A percentile compares a stretch with the other conserved stretches of the same genome.
These are phyloP conservation scores for Helicolenus hilgendorfi DNA, from an alignment of 2,797 vertebrate genomes.

Conservation along the genomic window DNA sequence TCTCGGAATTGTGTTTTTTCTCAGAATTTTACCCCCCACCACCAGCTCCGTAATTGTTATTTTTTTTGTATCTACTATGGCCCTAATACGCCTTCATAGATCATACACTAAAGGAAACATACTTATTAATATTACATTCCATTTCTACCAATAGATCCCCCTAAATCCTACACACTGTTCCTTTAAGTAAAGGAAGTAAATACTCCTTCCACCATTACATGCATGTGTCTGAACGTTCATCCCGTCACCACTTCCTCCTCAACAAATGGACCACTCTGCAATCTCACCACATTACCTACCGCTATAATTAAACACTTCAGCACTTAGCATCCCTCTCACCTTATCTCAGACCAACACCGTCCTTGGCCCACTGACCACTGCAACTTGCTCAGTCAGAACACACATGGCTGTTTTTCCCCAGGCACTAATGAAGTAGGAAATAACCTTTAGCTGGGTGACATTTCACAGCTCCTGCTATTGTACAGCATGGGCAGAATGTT, in stretches of 20 bases:
- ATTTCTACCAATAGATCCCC: too few relatives aligned
- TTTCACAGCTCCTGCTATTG: constrained; percentile 68
- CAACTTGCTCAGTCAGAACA: constrained; percentile 29
- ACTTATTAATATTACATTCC: too few relatives aligned
- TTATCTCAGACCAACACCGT: constrained; percentile 13
- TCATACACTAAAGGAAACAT: accelerated
- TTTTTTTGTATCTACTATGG: accelerated
- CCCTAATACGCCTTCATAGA: accelerated
- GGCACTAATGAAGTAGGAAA: constrained; percentile 62
- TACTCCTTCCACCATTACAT: background rate
- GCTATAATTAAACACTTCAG: constrained; percentile 19
- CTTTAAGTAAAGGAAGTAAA: background rate
- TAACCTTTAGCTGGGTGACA: constrained; percentile 77
- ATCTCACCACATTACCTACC: background rate
- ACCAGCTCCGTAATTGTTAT: accelerated
- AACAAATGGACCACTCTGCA: background rate
- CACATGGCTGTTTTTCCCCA: background rate
- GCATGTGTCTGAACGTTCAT: background rate
- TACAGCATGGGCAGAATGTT: constrained; percentile 17
- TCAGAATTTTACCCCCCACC: accelerated
- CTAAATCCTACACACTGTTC: background rate
- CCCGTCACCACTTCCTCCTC: background rate
- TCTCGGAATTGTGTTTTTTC: too few relatives aligned
- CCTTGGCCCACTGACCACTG: constrained; percentile 44
- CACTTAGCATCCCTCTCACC: constrained; percentile 7